phyloP scores from a whole-genome alignment of 2,113 vertebrate genomes.

The Calypte anna region DNA sequence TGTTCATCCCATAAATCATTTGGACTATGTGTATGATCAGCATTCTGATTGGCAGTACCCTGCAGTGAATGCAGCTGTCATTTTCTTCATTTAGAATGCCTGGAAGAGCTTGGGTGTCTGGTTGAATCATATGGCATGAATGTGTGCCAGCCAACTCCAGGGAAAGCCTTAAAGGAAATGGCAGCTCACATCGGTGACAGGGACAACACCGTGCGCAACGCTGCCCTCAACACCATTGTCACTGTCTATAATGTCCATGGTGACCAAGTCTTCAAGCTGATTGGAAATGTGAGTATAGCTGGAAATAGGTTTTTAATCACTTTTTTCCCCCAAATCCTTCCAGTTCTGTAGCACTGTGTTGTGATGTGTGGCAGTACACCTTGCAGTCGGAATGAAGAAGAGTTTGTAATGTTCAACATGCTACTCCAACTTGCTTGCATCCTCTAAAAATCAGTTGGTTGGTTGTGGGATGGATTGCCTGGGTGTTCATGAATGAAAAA shows the following conservation, averaged over 20 bases:
- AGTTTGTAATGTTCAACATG: neutral
- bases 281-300: conserved; percentile 90
- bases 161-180: conserved; percentile 96
- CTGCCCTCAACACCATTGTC: conserved; percentile 95
- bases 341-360: neutral
- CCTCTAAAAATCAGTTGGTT: neutral
- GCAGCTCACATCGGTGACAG: conserved; percentile 94
- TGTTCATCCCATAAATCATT: neutral
- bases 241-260: conserved; percentile 94
- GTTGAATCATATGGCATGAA: conserved; percentile 96
- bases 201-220: conserved; percentile 95
- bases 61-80: neutral
- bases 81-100: conserved; percentile 84
- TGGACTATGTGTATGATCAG: neutral
- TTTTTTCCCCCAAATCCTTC: neutral
- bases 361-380: neutral
- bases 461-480: neutral
- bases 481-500: neutral
- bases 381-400: neutral
- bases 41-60: neutral
- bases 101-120: conserved; percentile 95
- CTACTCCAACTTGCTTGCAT: too few relatives aligned
- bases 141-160: conserved; percentile 94
- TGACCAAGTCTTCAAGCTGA: conserved; percentile 97
- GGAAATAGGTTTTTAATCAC: neutral